A percentile compares a stretch with the other conserved stretches of the same genome.
phyloP scores from a whole-genome alignment of 2,888 invertebrate genomes.

The Zaprionus obscuricornis region DNA sequence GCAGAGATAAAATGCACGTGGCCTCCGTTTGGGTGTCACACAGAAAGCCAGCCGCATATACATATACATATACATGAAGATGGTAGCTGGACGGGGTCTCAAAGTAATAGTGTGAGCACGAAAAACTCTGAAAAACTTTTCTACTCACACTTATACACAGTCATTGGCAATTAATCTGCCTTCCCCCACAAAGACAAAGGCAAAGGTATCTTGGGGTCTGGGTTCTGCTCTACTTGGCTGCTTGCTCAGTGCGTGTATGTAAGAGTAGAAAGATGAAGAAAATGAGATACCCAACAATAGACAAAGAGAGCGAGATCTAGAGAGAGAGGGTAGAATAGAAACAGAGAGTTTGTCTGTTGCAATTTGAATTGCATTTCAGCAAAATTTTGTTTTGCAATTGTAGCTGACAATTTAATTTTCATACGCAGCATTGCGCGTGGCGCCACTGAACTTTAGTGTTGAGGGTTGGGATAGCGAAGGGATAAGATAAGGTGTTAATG shows the following conservation, averaged over 20 bases:
- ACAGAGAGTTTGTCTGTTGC: constrained; percentile 59
- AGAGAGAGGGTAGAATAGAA: too few relatives aligned
- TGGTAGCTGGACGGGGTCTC: not conserved
- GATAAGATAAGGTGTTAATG: constrained; percentile 52
- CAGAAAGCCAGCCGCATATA: too few relatives aligned
- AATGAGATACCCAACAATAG: too few relatives aligned
- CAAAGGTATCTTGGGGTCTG: constrained; percentile 64
- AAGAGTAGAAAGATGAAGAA: too few relatives aligned
- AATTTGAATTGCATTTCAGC: constrained; percentile 62
- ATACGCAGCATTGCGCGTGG: constrained; percentile 35
- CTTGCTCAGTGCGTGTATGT: too few relatives aligned
- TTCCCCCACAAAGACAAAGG: constrained; percentile 46
- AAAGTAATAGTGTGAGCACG: constrained; percentile 30
- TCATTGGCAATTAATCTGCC: constrained; percentile 82
- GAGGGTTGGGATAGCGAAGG: not conserved
- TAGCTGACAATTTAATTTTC: constrained; percentile 58
- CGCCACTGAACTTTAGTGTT: constrained; percentile 6
- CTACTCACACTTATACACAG: constrained; percentile 77
- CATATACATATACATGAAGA: constrained; percentile 19
- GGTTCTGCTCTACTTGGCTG: too few relatives aligned
- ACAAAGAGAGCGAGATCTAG: too few relatives aligned
- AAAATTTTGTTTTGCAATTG: constrained; percentile 56
- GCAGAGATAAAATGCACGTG: constrained; percentile 73
- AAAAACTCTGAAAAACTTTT: constrained; percentile 67
- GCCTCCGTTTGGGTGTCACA: constrained; percentile 56